Conservation (phyloP, 1,140 invertebrate genomes). For the Zaprionus capensis region DNA sequence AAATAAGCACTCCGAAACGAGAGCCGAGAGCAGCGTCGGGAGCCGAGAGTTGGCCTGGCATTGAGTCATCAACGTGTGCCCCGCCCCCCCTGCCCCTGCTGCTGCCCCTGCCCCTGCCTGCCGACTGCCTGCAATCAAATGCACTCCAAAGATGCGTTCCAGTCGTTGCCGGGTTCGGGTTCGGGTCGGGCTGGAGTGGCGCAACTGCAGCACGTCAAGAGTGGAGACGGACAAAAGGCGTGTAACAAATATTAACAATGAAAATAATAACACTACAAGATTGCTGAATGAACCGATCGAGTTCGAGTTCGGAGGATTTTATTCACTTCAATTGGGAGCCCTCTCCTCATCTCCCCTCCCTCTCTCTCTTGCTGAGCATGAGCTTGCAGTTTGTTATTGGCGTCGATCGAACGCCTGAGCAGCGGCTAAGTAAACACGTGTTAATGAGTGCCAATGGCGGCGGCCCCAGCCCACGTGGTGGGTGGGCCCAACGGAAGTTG, state of each 20-base stretch:
- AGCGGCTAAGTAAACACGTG: constrained; percentile 79
- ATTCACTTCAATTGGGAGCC: constrained; percentile 23
- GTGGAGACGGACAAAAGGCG: constrained; percentile 66
- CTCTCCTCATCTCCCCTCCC: background rate
- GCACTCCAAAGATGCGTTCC: constrained; percentile 47
- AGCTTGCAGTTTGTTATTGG: constrained; percentile 81
- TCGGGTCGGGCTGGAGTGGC: background rate
- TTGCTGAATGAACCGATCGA: constrained; percentile 64
- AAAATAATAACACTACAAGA: constrained; percentile 76
- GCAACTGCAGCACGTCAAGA: background rate
- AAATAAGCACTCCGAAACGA: constrained; percentile 71
- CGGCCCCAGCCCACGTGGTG: constrained; percentile 21
- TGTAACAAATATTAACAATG: constrained; percentile 83
- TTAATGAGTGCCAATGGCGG: constrained; percentile 73
- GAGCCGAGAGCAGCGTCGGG: constrained; percentile 33
- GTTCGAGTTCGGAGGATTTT: constrained; percentile 18
- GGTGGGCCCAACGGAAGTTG: constrained; percentile 65
- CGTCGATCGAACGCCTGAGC: constrained; percentile 68
- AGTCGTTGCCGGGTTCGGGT: constrained; percentile 13
- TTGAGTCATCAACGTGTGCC: constrained; percentile 51
- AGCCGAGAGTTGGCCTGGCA: constrained; percentile 38
- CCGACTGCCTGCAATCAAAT: constrained; percentile 64
- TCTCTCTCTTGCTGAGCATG: constrained; percentile 39
- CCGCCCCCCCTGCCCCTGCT: background rate
- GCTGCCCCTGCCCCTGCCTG: background rate